Evolutionary conservation across 2,113 vertebrate species (phyloP), one percentile per base, ranked within the genome.

Genomic region (Pseudorhombus dupliciocellatus): DNA sequence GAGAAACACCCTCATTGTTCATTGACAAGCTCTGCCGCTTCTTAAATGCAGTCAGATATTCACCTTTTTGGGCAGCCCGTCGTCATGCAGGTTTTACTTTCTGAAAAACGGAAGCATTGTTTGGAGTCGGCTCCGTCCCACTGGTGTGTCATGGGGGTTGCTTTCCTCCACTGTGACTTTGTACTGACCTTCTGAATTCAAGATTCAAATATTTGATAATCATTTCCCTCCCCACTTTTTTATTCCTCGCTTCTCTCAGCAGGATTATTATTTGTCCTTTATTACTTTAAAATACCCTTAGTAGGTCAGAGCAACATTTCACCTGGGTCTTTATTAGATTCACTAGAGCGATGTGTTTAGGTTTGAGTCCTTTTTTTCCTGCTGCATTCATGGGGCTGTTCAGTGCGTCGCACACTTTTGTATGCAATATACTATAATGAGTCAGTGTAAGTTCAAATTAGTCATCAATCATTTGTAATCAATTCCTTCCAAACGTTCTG

Each of bases 41-140:
- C 28, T 34, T 58, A 44, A 54, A 69, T 64, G 60, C 56, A 56
- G 51, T 24, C 40, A 54, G 16, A 52, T 66, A 53, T 73, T 50
- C n/a, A 22, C 31, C 30, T 78, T 69, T 53, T 46, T 11, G 71
- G 79, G 70, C 22, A 72, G 64, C 68, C 59, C 61, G n/a, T 37
- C 21, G 24, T 46, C 14, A 2, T 18, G 64, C 59, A 66, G 66
- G 72, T 76, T 51, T 42, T 7, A n/a, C 61, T 77, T 51, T 69
- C 66, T 68, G 55, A 83, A 83, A 80, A 58, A 80, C 75, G 68
- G 73, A 82, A 60, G 79, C 73, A 77, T 75, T 83, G 79, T 84
- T 80, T 81, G 60, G 53, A 63, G 65, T 51, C 62, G 3, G 18
- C 59, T 73, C 24, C 66, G 50, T 55, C 77, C 67, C 71, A 69